phyloP scores from a whole-genome alignment of 2,888 invertebrate species.

The Apotomis turbidana region DNA sequence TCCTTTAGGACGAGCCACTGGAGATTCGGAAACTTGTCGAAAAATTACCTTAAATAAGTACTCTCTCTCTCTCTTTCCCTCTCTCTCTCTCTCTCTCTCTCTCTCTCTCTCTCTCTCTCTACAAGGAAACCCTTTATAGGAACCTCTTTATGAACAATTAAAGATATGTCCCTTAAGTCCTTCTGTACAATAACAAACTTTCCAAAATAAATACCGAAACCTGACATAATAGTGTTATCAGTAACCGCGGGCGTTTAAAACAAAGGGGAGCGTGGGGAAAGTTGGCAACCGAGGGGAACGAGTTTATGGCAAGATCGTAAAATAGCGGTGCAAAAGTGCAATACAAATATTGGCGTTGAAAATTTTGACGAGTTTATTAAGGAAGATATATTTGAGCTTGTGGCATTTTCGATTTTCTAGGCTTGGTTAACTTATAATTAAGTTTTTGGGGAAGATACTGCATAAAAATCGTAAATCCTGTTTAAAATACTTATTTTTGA shows the following conservation, averaged over 20 bases:
- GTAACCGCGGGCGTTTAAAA: conserved; percentile 35
- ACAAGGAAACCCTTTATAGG: not conserved
- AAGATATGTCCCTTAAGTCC: not conserved
- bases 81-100: too few relatives aligned
- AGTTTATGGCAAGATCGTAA: conserved; percentile 17
- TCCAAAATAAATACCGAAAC: conserved; percentile 26
- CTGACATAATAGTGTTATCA: conserved; percentile 39
- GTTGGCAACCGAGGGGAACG: conserved; percentile 30
- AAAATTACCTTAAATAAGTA: too few relatives aligned
- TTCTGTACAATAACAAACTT: conserved; percentile 1
- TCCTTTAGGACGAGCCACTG: too few relatives aligned
- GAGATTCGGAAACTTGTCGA: too few relatives aligned
- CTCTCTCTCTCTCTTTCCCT: too few relatives aligned
- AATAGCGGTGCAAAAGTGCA: conserved; percentile 26
- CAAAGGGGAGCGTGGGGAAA: conserved; percentile 27
- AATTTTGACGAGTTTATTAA: conserved; percentile 31
- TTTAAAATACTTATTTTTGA: too few relatives aligned
- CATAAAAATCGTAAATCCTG: too few relatives aligned
- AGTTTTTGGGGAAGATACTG: not conserved
- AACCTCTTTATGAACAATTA: not conserved
- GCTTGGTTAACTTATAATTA: conserved; percentile 10
- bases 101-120: too few relatives aligned
- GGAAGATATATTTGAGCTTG: conserved; percentile 14
- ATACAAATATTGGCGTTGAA: conserved; percentile 35
- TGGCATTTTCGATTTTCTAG: not conserved